Percentiles rank a stretch among this genome's conserved stretches.
Evolutionary conservation across 2,888 invertebrate genomes (phyloP).

Genomic region (Apotomis turbidana): DNA sequence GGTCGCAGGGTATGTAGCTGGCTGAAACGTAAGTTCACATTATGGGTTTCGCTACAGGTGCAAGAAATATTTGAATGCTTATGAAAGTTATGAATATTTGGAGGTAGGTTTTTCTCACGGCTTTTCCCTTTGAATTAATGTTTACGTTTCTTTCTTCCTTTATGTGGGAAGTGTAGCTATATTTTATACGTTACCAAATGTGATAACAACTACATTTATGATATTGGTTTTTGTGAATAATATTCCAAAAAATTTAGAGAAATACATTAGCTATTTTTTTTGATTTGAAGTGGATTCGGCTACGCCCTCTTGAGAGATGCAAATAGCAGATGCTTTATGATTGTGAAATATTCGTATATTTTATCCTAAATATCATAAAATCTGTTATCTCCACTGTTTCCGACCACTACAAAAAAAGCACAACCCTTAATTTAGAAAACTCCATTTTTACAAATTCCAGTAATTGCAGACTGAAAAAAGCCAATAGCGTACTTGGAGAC

Average conservation of each 20-base stretch:
- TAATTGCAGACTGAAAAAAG: conserved; percentile 34
- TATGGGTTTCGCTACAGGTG: conserved; percentile 16
- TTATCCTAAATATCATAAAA: too few relatives aligned
- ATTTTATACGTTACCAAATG: not conserved
- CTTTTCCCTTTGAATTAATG: not conserved
- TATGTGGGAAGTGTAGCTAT: not conserved
- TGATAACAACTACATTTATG: too few relatives aligned
- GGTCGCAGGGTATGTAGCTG: conserved; percentile 29
- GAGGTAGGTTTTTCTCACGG: conserved; percentile 1
- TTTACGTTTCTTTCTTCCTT: conserved; percentile 4
- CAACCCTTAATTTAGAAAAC: conserved; percentile 11
- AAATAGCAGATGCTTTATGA: too few relatives aligned
- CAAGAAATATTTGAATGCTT: conserved; percentile 12
- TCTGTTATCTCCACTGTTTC: not conserved
- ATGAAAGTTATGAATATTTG: conserved; percentile 18
- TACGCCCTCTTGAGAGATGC: too few relatives aligned
- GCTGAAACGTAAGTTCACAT: conserved; percentile 19
- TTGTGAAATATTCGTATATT: too few relatives aligned
- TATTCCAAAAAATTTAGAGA: too few relatives aligned
- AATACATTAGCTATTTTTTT: too few relatives aligned
- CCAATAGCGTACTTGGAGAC: conserved; percentile 38
- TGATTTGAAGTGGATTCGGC: too few relatives aligned
- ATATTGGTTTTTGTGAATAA: too few relatives aligned
- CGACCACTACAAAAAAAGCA: not conserved
- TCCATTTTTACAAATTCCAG: conserved; percentile 18